phyloP scores from a whole-genome alignment of 2,888 invertebrate genomes.

The Cephus pulcher region DNA sequence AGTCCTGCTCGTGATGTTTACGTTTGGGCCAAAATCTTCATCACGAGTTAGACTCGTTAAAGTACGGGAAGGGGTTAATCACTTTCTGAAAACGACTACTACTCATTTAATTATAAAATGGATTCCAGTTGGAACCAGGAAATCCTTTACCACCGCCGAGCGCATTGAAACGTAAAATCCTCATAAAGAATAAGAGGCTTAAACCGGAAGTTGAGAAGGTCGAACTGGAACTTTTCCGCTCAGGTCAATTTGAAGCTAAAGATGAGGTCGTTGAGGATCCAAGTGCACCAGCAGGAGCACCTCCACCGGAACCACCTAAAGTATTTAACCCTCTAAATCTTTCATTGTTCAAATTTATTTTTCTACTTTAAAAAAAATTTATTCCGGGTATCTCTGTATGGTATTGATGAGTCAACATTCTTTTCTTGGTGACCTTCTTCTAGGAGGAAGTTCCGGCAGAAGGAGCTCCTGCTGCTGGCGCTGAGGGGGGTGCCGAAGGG shows the following conservation, averaged over 20 bases:
- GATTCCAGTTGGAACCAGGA: constrained; percentile 70
- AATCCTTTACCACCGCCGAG: constrained; percentile 75
- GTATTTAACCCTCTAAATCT: constrained; percentile 27
- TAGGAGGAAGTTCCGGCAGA: constrained; percentile 41
- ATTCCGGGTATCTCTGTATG: not conserved
- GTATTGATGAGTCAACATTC: not conserved
- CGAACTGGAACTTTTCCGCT: constrained; percentile 69
- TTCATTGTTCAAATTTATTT: not conserved
- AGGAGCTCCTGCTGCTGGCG: constrained; percentile 71
- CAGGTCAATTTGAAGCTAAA: constrained; percentile 69
- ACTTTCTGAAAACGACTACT: not conserved
- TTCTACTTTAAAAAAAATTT: constrained; percentile 3
- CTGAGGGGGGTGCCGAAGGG: constrained; percentile 66
- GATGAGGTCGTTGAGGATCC: constrained; percentile 69
- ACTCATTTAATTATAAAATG: not conserved
- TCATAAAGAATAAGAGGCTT: constrained; percentile 77
- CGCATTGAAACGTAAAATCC: constrained; percentile 74
- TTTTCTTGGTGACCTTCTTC: not conserved
- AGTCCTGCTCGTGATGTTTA: too few species aligned
- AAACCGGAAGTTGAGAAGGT: constrained; percentile 78
- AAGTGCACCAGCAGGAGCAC: constrained; percentile 59
- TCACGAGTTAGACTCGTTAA: too few species aligned
- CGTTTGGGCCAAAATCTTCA: too few species aligned
- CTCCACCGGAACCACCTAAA: constrained; percentile 47
- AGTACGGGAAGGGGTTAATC: not conserved